Conservation (phyloP, 2,113 vertebrate species). For the Pseudonaja textilis region DNA sequence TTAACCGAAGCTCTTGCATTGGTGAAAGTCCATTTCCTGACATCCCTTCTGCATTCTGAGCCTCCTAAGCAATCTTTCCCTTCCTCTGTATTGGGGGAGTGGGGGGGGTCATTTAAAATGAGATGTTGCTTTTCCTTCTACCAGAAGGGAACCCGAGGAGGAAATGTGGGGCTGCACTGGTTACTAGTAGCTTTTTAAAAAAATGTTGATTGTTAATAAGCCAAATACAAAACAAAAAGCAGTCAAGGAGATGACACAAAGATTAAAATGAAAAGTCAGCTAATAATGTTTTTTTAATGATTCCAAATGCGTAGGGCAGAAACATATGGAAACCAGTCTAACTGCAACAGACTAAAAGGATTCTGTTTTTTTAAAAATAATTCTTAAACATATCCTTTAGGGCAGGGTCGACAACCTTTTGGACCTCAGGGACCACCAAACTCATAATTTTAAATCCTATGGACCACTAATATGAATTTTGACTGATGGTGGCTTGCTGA, state of each 20-base stretch:
- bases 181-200: not conserved
- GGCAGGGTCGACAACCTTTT: too few relatives aligned
- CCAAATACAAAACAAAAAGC: not conserved
- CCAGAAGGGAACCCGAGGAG: not conserved
- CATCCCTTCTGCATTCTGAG: not conserved
- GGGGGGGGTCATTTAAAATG: not conserved
- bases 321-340: not conserved
- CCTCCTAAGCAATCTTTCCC: not conserved
- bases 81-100: not conserved
- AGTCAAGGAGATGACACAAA: not conserved
- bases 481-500: too few relatives aligned
- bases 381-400: too few relatives aligned
- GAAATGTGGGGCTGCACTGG: not conserved
- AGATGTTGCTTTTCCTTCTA: not conserved
- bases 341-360: too few relatives aligned
- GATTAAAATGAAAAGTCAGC: conserved; percentile 35
- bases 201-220: not conserved
- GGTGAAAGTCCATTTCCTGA: not conserved
- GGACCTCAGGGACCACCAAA: too few relatives aligned
- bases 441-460: too few relatives aligned
- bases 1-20: not conserved
- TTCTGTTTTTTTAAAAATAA: too few relatives aligned
- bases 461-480: too few relatives aligned
- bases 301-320: not conserved
- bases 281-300: conserved; percentile 22